These are phyloP conservation scores for Pocillopora grandis DNA, from an alignment of 92 coral and sea anemone species.

Conservation along the genomic window DNA sequence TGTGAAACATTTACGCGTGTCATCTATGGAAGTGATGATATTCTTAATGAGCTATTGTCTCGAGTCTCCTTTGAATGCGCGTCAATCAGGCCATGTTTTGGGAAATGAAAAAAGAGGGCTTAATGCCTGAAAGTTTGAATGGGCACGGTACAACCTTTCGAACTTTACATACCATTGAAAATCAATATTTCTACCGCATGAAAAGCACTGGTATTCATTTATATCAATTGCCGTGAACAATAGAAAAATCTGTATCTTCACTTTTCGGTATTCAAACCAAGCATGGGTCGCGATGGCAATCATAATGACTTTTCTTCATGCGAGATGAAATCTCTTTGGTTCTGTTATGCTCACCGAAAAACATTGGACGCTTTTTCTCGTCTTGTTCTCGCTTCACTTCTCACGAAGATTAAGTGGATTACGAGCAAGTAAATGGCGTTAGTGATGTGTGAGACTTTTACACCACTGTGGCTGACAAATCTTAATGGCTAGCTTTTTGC, in stretches of 20 bases:
- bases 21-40: slow-evolving; percentile 16
- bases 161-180: slow-evolving; percentile 5
- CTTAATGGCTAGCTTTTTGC: slow-evolving; percentile 41
- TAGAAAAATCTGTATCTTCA: neutral
- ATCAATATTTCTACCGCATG: neutral
- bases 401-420: slow-evolving; percentile 46
- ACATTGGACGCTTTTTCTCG: neutral
- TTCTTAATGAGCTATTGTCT: slow-evolving; percentile 26
- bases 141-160: neutral
- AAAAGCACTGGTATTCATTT: neutral
- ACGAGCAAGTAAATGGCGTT: slow-evolving; percentile 16
- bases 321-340: neutral
- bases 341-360: slow-evolving; percentile 24
- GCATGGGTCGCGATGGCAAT: slow-evolving; percentile 11
- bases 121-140: neutral
- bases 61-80: neutral
- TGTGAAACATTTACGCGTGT: slow-evolving; percentile 57
- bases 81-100: neutral
- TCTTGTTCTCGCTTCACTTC: slow-evolving; percentile 13
- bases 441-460: slow-evolving; percentile 23
- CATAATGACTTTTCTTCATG: slow-evolving; percentile 2
- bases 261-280: neutral
- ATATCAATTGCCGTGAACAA: slow-evolving; percentile 9
- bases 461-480: slow-evolving; percentile 30
- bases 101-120: neutral